Evolutionary conservation across 1,140 invertebrate genomes (phyloP).

Genomic region (Neotoxoptera formosana): DNA sequence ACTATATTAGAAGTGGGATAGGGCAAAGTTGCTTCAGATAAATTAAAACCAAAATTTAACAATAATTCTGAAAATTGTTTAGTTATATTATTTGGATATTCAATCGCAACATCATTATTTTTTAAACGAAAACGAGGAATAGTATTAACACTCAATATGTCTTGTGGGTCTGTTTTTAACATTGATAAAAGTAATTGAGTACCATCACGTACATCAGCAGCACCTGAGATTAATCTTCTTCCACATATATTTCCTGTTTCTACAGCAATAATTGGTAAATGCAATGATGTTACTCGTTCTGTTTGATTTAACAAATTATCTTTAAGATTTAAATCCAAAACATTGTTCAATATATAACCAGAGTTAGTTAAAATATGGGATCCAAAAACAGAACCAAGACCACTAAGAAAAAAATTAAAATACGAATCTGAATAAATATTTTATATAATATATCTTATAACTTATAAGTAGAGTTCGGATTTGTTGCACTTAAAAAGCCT

Average conservation of each 20-base stretch:
- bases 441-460: not conserved
- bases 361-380: slow-evolving; percentile 65
- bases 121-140: slow-evolving; percentile 52
- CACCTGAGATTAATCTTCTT: slow-evolving; percentile 64
- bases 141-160: slow-evolving; percentile 29
- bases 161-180: slow-evolving; percentile 38
- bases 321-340: slow-evolving; percentile 60
- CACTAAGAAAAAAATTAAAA: slow-evolving; percentile 64
- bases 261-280: slow-evolving; percentile 63
- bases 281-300: slow-evolving; percentile 44
- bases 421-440: slow-evolving; percentile 45
- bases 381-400: slow-evolving; percentile 67
- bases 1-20: slow-evolving; percentile 70
- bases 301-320: slow-evolving; percentile 43
- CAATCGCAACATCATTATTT: slow-evolving; percentile 40
- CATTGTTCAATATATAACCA: slow-evolving; percentile 65
- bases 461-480: too few species aligned
- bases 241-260: slow-evolving; percentile 64
- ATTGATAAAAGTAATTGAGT: slow-evolving; percentile 63
- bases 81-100: slow-evolving; percentile 38
- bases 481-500: too few species aligned
- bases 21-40: slow-evolving; percentile 63
- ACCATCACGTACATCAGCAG: slow-evolving; percentile 63
- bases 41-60: not conserved
- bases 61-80: slow-evolving; percentile 2